Evolutionary conservation across 2,797 vertebrate genomes (phyloP).

Genomic region (Pangasius sanitwongsei): DNA sequence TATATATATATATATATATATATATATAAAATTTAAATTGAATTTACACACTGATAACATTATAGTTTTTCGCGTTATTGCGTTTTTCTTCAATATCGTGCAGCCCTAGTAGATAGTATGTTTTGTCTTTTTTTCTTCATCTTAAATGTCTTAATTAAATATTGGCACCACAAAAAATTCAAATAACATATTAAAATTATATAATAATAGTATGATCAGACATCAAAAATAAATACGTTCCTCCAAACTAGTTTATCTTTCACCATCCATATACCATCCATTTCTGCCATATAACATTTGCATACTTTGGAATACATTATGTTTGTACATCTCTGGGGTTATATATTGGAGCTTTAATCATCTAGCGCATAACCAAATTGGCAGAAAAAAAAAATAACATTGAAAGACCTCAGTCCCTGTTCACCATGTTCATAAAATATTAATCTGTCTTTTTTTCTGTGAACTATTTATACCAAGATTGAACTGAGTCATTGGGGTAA

Average conservation of each 20-base stretch:
- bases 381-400: background rate
- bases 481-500: conserved; percentile 41
- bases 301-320: background rate
- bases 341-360: background rate
- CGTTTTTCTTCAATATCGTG: no score
- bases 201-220: background rate
- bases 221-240: background rate
- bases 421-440: conserved; percentile 52
- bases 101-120: background rate
- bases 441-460: conserved; percentile 38
- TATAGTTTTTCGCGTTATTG: no score
- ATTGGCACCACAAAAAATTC: background rate
- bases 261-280: background rate
- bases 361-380: background rate
- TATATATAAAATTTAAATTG: no score
- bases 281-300: background rate
- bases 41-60: no score
- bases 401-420: conserved; percentile 16
- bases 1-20: no score
- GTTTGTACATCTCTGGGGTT: background rate
- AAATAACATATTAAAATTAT: background rate
- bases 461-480: conserved; percentile 48
- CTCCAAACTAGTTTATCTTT: background rate
- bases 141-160: conserved; percentile 5
- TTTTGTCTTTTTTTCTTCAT: background rate